Evolutionary conservation across 2,113 vertebrate genomes (phyloP).

Genomic region (Neomonachus schauinslandi): DNA sequence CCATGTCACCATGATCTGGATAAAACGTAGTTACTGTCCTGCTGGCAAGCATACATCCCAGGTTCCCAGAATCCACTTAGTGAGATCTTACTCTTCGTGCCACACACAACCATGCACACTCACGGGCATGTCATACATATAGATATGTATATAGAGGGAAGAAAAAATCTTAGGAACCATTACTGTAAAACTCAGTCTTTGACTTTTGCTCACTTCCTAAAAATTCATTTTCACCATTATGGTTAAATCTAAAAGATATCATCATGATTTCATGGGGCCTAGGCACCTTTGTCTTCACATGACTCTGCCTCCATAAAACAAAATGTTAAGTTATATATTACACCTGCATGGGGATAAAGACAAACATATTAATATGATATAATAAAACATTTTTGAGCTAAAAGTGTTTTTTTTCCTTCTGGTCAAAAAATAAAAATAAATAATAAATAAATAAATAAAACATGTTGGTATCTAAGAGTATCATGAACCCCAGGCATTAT

Average conservation of each 20-base stretch:
- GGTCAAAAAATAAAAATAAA: background rate
- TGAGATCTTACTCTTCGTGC: background rate
- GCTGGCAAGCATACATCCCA: background rate
- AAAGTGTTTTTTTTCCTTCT: background rate
- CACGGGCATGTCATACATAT: rapidly evolving
- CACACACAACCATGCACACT: background rate
- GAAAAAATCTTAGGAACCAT: background rate
- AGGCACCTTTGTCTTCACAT: background rate
- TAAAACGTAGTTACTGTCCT: background rate
- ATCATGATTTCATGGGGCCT: background rate
- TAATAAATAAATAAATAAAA: background rate
- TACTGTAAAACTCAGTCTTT: background rate
- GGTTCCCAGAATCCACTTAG: background rate
- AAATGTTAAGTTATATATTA: background rate
- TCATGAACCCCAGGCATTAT: background rate
- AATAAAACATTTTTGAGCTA: background rate
- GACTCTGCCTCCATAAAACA: background rate
- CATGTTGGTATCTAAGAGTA: background rate
- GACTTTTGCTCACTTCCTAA: background rate
- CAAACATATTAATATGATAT: background rate
- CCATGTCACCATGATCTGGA: background rate
- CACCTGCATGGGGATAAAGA: background rate
- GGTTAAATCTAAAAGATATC: background rate
- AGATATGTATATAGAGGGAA: background rate
- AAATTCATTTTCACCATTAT: background rate